Base-by-base conservation (phyloP, 1,140 invertebrate species). In the Zelostemma sp. region DNA sequence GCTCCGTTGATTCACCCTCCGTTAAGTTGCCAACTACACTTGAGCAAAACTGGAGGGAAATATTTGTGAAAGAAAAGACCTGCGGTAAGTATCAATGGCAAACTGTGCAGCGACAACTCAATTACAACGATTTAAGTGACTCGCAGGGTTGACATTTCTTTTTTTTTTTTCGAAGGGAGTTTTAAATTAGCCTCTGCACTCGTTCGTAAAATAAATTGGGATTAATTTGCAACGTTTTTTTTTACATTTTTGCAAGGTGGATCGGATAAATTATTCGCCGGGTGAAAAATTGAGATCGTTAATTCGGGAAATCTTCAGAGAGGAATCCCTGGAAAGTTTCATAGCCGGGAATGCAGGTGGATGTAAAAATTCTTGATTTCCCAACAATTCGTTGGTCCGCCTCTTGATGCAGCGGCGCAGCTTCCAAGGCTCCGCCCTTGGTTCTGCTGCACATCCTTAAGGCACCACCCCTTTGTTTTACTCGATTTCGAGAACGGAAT, bases 361-460 rank as follows among this genome's bases (percentile, higher is more conserved):
- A n/a, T n/a, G n/a, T n/a, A 3, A 28, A 28, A 28, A 28, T 28
- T 28, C 8, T 28, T 28, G 3, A 8, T 4, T 28, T 8, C 25
- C 25, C 3, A 8, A 28, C 3, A 28, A 28, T 4, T 28, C 55
- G 63, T 54, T 15, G 63, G 68, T 57, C 68, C 68, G 59, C 68
- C 63, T 72, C 68, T 66, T 41, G 50, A 43, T 72, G 68, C 68
- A 72, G 14, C 68, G 75, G 78, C 78, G 78, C 78, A 78, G 78
- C 70, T 76, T 75, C 71, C 73, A 78, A 80, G 74, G 79, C 80
- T 79, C 80, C 80, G 80, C 79, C 80, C 77, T 79, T 72, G 74
- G 62, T 74, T 66, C 77, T 76, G 77, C 73, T 74, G 73, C 62
- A 79, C 73, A 76, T 78, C 75, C 72, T 75, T 73, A 73, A 73